These are phyloP conservation scores for Trachelus tabidus DNA, from an alignment of 2,888 invertebrate genomes.

Conservation along the genomic window DNA sequence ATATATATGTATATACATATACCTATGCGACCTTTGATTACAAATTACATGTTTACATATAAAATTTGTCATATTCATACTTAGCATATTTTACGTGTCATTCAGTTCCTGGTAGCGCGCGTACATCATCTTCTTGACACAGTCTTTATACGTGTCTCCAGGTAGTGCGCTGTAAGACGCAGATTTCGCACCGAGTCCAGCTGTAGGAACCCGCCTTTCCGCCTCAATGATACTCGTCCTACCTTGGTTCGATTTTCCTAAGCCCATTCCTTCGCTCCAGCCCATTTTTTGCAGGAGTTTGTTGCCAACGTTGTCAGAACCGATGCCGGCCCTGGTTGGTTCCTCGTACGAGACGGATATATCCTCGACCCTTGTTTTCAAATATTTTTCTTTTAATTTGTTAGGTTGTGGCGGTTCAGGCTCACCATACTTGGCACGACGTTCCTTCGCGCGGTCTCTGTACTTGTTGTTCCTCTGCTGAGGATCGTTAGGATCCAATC, in stretches of 20 bases:
- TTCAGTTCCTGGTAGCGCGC: slow-evolving; percentile 86
- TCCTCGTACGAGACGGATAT: slow-evolving; percentile 64
- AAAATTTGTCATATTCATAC: not conserved
- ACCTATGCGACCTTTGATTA: not conserved
- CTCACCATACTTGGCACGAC: slow-evolving; percentile 92
- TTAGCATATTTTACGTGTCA: slow-evolving; percentile 64
- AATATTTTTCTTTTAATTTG: slow-evolving; percentile 78
- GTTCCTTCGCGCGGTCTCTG: slow-evolving; percentile 95
- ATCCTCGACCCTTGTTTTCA: slow-evolving; percentile 71
- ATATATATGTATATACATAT: not conserved
- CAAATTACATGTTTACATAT: not conserved
- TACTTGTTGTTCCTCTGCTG: slow-evolving; percentile 71
- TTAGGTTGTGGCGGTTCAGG: slow-evolving; percentile 83
- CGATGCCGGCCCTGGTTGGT: slow-evolving; percentile 76
- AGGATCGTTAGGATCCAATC: slow-evolving; percentile 66
- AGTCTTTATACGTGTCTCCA: slow-evolving; percentile 89
- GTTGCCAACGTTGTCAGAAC: slow-evolving; percentile 93
- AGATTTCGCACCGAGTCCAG: slow-evolving; percentile 88
- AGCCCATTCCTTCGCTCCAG: slow-evolving; percentile 96
- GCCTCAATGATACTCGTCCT: slow-evolving; percentile 90
- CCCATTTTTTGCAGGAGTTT: slow-evolving; percentile 98
- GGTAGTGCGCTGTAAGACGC: slow-evolving; percentile 82
- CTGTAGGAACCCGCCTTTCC: slow-evolving; percentile 73
- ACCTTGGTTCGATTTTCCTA: slow-evolving; percentile 94
- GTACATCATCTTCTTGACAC: slow-evolving; percentile 90